These are phyloP conservation scores for Alauda arvensis DNA, from an alignment of 2,797 vertebrate species.

Conservation along the genomic window DNA sequence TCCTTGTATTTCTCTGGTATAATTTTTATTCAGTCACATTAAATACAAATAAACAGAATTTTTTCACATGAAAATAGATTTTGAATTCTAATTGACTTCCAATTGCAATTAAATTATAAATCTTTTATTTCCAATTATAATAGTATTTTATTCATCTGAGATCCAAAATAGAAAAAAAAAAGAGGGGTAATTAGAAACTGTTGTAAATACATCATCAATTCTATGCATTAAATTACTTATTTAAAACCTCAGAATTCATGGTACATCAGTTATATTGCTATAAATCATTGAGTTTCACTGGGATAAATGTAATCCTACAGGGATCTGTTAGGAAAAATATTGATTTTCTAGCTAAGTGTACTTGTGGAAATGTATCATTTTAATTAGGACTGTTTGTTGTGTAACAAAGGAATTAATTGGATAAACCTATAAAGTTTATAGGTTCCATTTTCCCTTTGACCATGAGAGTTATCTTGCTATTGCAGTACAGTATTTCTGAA, in stretches of 20 bases:
- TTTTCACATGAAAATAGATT: background rate
- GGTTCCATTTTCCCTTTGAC: background rate
- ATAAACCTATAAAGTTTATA: background rate
- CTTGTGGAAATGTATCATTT: background rate
- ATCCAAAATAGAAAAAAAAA: background rate
- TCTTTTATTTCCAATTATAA: background rate
- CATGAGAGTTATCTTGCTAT: background rate
- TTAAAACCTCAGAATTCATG: background rate
- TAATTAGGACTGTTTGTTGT: background rate
- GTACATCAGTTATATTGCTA: background rate
- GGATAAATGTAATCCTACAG: background rate
- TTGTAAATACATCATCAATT: background rate
- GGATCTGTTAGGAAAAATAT: background rate
- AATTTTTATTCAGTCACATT: background rate
- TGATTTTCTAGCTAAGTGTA: background rate
- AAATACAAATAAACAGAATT: background rate
- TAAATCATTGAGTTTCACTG: background rate
- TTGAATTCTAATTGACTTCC: background rate
- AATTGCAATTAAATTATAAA: background rate
- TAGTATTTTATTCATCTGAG: background rate
- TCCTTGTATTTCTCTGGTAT: background rate
- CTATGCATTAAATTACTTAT: background rate
- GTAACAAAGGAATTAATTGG: background rate
- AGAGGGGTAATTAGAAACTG: background rate
- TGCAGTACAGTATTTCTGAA: background rate